phyloP scores from a whole-genome alignment of 2,113 vertebrate species.

The Cinclus mexicanus region DNA sequence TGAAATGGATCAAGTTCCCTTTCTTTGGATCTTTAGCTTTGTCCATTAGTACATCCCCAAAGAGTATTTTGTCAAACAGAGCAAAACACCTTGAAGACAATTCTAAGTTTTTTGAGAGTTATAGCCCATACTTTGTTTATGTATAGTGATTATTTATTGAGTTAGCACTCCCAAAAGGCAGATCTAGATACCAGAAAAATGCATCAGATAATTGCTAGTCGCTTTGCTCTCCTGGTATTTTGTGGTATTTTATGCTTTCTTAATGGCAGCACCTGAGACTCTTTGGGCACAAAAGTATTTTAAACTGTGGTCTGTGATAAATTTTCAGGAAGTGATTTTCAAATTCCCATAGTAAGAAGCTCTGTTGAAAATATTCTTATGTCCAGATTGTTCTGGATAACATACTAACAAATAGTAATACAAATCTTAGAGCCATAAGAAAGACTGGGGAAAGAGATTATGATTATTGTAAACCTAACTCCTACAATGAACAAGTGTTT shows the following conservation, averaged over 20 bases:
- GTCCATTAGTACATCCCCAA: conserved; percentile 70
- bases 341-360: conserved; percentile 13
- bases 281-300: conserved; percentile 43
- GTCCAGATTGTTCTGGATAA: background rate
- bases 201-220: conserved; percentile 70
- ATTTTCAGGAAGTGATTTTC: conserved; percentile 42
- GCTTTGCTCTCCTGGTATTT: conserved; percentile 70
- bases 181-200: conserved; percentile 71
- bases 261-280: conserved; percentile 67
- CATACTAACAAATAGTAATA: background rate
- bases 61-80: conserved; percentile 75
- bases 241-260: conserved; percentile 63
- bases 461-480: background rate
- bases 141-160: conserved; percentile 70
- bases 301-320: conserved; percentile 40
- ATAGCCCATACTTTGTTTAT: conserved; percentile 69
- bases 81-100: conserved; percentile 68
- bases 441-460: background rate
- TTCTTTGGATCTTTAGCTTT: conserved; percentile 64
- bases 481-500: background rate
- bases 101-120: conserved; percentile 67
- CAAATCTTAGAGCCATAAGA: background rate
- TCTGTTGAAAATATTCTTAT: conserved; percentile 16
- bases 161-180: conserved; percentile 76
- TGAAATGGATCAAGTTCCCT: conserved; percentile 67